phyloP scores from a whole-genome alignment of 2,113 vertebrate species.

The Trematocara zebra region DNA sequence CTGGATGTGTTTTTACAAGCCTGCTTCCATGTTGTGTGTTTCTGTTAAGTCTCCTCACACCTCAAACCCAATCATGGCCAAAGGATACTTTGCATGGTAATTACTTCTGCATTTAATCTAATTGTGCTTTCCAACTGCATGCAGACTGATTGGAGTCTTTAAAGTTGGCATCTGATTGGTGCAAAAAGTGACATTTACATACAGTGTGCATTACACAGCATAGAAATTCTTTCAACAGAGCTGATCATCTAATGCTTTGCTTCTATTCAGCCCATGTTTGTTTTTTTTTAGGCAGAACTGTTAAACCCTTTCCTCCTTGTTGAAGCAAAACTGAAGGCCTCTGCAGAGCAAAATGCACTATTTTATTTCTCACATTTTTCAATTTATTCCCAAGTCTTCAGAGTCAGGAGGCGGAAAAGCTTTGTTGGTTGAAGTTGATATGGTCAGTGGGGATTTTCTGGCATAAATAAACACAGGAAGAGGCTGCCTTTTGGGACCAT shows the following conservation, averaged over 20 bases:
- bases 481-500: slow-evolving; percentile 19
- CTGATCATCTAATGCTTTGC: not conserved
- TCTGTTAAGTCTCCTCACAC: not conserved
- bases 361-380: not conserved
- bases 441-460: slow-evolving; percentile 47
- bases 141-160: slow-evolving; percentile 24
- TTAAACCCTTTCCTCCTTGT: slow-evolving; percentile 10
- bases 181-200: slow-evolving; percentile 21
- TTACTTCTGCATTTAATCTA: not conserved
- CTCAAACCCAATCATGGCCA: not conserved
- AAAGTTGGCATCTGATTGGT: not conserved
- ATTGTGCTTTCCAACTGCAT: not conserved
- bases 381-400: not conserved
- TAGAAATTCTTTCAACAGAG: not conserved
- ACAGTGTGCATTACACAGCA: not conserved
- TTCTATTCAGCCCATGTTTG: not conserved
- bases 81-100: not conserved
- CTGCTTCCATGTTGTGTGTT: not conserved
- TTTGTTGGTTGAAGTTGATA: slow-evolving; percentile 27
- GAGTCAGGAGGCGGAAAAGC: not conserved
- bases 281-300: not conserved
- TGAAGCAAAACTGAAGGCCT: not conserved
- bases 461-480: slow-evolving; percentile 72
- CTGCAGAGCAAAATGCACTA: not conserved
- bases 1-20: slow-evolving; percentile 34